phyloP scores from a whole-genome alignment of 1,140 invertebrate species.

The Eupeodes corollae region DNA sequence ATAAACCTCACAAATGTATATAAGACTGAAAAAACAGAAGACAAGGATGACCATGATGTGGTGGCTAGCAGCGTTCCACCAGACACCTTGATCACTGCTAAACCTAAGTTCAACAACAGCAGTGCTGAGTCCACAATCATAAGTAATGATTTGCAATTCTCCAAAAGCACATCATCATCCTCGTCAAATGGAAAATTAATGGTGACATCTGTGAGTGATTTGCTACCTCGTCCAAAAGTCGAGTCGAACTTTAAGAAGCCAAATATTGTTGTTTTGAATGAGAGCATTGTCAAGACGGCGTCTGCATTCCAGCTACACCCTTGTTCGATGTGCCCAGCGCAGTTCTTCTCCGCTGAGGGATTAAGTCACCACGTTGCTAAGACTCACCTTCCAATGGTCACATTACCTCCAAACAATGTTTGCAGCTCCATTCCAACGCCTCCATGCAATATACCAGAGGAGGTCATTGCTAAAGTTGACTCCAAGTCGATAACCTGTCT shows the following conservation, averaged over 20 bases:
- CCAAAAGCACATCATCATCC: neutral
- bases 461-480: too few species aligned
- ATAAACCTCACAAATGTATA: conserved; percentile 12
- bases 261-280: conserved; percentile 33
- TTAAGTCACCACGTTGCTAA: conserved; percentile 20
- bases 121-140: neutral
- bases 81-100: neutral
- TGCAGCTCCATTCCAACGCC: too few species aligned
- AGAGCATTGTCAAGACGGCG: conserved; percentile 31
- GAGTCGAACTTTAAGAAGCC: conserved; percentile 13
- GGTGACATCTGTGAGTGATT: neutral
- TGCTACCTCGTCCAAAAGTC: neutral
- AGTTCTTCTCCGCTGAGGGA: conserved; percentile 27
- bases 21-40: conserved; percentile 25
- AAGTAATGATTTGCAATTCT: neutral
- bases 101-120: conserved; percentile 1
- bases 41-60: conserved; percentile 1
- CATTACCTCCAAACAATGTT: conserved; percentile 8
- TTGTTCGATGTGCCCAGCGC: conserved; percentile 20
- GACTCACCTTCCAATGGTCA: conserved; percentile 19
- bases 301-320: conserved; percentile 24
- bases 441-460: too few species aligned
- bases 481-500: neutral
- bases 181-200: neutral
- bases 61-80: neutral